Evolutionary conservation across 37 sponge, comb jelly and placozoan genomes (phyloP).

Genomic region (Spongia lamella): DNA sequence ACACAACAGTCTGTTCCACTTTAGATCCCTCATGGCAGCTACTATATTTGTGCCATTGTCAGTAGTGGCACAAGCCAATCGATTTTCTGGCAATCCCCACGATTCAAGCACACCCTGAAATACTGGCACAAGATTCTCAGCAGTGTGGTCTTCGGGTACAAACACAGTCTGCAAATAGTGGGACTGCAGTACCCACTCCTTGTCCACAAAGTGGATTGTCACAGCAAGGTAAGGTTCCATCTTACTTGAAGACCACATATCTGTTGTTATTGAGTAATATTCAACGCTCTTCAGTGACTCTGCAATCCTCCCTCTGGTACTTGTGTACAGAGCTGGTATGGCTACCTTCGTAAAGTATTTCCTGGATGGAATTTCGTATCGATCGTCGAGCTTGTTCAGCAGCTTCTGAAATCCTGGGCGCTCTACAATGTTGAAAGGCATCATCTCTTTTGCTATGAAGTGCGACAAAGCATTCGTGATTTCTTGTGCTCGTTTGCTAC

Average conservation of each 20-base stretch:
- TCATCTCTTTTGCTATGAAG: slow-evolving; percentile 16
- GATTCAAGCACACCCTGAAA: not conserved
- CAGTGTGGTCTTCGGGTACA: slow-evolving; percentile 40
- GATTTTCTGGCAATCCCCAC: slow-evolving; percentile 3
- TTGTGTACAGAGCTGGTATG: slow-evolving; percentile 9
- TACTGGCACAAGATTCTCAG: slow-evolving; percentile 1
- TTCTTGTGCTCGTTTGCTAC: slow-evolving; percentile 2
- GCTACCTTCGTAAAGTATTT: slow-evolving; percentile 21
- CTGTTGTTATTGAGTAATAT: slow-evolving; percentile 16
- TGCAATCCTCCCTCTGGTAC: not conserved
- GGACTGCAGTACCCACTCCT: slow-evolving; percentile 11
- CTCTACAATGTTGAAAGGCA: slow-evolving; percentile 7
- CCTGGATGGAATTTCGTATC: slow-evolving; percentile 12
- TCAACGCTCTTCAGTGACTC: not conserved
- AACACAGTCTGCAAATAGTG: slow-evolving; percentile 6
- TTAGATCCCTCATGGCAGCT: not conserved
- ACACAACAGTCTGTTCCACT: slow-evolving; percentile 6
- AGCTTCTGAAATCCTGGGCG: slow-evolving; percentile 12
- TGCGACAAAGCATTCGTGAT: slow-evolving; percentile 13
- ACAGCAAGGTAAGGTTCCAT: slow-evolving; percentile 16
- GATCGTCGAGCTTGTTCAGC: not conserved
- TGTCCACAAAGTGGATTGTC: slow-evolving; percentile 18
- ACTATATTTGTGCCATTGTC: slow-evolving; percentile 28
- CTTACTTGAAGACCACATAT: slow-evolving; percentile 28
- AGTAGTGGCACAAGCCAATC: slow-evolving; percentile 2